Conservation (phyloP, 2,113 vertebrate genomes). For the Entomyzon cyanotis region DNA sequence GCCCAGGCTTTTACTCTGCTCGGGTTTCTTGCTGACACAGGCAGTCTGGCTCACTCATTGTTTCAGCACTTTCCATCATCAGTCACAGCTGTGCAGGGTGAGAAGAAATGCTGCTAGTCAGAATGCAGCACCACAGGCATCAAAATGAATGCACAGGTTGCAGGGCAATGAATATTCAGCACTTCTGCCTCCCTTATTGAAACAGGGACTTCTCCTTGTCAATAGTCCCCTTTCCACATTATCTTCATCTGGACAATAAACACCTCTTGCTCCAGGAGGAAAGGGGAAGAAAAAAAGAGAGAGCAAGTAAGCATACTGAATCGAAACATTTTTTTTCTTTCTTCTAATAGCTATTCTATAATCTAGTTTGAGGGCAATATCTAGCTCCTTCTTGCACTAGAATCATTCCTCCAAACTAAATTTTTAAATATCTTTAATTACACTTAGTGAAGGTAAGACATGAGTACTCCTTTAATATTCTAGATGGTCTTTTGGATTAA, state of each 20-base stretch:
- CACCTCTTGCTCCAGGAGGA: background rate
- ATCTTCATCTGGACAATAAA: background rate
- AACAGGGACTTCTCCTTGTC: background rate
- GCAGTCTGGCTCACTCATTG: background rate
- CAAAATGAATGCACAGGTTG: background rate
- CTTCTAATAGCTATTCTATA: background rate
- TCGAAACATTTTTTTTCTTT: background rate
- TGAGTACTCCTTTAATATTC: constrained; percentile 69
- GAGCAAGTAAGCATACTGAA: background rate
- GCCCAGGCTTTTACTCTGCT: background rate
- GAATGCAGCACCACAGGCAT: background rate
- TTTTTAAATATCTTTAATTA: constrained; percentile 75
- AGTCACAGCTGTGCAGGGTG: background rate
- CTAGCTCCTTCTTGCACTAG: background rate
- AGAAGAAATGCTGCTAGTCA: background rate
- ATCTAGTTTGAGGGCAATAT: background rate
- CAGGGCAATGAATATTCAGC: constrained; percentile 19
- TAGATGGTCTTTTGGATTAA: constrained; percentile 70
- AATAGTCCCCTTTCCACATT: background rate
- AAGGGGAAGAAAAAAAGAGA: background rate
- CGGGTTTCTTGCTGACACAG: constrained; percentile 7
- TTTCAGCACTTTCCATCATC: constrained; percentile 2
- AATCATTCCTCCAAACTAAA: constrained; percentile 21
- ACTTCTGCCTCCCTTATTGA: background rate
- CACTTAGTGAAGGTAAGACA: constrained; percentile 68